These are phyloP conservation scores for Rapana venosa DNA, from an alignment of 2,888 invertebrate species.

Conservation along the genomic window DNA sequence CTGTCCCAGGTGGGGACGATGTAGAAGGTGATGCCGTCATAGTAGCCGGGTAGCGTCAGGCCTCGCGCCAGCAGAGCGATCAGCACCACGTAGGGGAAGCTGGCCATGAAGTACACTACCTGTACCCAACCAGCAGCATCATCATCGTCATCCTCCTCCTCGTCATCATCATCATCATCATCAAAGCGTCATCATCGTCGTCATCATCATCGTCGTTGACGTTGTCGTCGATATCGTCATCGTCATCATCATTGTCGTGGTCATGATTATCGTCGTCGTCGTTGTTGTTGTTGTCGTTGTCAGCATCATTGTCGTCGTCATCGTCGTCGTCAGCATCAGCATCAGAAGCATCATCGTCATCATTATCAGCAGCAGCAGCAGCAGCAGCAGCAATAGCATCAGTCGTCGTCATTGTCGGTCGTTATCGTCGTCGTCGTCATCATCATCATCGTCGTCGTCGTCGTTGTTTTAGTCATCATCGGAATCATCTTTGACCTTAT, in stretches of 20 bases:
- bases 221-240: not conserved
- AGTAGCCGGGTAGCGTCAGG: conserved; percentile 54
- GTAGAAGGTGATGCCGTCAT: conserved; percentile 56
- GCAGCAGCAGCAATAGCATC: not conserved
- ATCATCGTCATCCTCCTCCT: not conserved
- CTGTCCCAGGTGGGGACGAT: conserved; percentile 56
- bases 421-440: not conserved
- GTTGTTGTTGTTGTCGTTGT: too few species aligned
- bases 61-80: conserved; percentile 53
- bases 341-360: not conserved
- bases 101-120: conserved; percentile 57
- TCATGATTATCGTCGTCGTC: not conserved
- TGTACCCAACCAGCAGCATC: not conserved
- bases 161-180: too few species aligned
- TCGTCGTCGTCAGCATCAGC: not conserved
- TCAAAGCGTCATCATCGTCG: not conserved
- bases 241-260: not conserved
- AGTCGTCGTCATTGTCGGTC: not conserved
- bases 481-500: not conserved
- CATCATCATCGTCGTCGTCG: not conserved
- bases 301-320: not conserved
- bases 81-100: conserved; percentile 54
- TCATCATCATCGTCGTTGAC: not conserved
- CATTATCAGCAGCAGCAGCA: not conserved
- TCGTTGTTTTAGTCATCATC: not conserved